Evolutionary conservation across 1,140 invertebrate species (phyloP).

Genomic region (Anastrepha obliqua): DNA sequence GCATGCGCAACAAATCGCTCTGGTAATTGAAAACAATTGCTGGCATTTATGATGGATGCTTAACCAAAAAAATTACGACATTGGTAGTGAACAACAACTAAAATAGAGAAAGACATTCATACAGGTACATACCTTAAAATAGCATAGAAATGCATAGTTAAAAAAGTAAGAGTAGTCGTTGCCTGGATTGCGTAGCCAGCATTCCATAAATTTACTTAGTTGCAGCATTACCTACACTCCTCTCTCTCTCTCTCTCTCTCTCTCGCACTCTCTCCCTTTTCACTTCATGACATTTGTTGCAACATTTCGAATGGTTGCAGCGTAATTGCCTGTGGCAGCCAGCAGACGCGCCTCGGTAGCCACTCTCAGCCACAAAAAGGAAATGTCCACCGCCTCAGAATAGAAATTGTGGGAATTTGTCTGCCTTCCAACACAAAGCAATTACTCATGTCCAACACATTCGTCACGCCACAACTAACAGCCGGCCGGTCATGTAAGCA

Average conservation of each 20-base stretch:
- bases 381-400: neutral
- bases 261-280: too few species aligned
- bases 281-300: slow-evolving; percentile 12
- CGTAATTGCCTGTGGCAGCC: neutral
- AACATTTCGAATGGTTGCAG: neutral
- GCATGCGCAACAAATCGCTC: neutral
- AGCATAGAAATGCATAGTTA: neutral
- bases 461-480: slow-evolving; percentile 33
- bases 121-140: neutral
- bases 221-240: neutral
- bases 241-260: too few species aligned
- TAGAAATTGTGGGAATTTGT: neutral
- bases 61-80: neutral
- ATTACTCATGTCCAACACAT: slow-evolving; percentile 48
- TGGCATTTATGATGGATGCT: neutral
- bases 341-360: neutral
- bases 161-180: slow-evolving; percentile 13
- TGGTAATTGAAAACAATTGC: neutral
- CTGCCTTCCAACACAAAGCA: neutral
- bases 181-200: too few species aligned
- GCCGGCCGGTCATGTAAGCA: neutral
- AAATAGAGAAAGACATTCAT: neutral
- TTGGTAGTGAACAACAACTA: neutral
- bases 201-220: neutral
- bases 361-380: slow-evolving; percentile 20